Evolutionary conservation across 2,888 invertebrate genomes (phyloP).

Genomic region (Eupithecia tripunctaria): DNA sequence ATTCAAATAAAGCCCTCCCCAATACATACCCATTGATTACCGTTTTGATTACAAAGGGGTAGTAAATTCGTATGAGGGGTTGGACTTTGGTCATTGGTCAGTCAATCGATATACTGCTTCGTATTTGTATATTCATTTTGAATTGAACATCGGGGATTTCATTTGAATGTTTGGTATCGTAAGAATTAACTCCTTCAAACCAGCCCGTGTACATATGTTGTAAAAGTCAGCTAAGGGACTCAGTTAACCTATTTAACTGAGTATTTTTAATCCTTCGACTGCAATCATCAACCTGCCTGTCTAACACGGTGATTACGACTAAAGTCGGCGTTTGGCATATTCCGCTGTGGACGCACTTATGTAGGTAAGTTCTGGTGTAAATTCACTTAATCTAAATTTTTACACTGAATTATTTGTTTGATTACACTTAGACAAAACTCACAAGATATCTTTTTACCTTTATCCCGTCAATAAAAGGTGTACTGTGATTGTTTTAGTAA

Average conservation of each 20-base stretch:
- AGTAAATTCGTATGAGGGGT: conserved; percentile 53
- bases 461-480: too few relatives aligned
- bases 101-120: conserved; percentile 66
- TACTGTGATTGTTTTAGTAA: too few relatives aligned
- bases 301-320: too few relatives aligned
- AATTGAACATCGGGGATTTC: background rate
- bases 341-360: background rate
- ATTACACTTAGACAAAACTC: too few relatives aligned
- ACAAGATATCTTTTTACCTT: too few relatives aligned
- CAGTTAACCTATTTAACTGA: too few relatives aligned
- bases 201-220: too few relatives aligned
- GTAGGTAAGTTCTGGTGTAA: background rate
- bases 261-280: too few relatives aligned
- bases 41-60: conserved; percentile 78
- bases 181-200: background rate
- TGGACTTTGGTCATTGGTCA: conserved; percentile 63
- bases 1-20: conserved; percentile 74
- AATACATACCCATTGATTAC: conserved; percentile 77
- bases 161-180: background rate
- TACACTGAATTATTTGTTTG: too few relatives aligned
- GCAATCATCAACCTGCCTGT: too few relatives aligned
- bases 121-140: background rate
- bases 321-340: background rate
- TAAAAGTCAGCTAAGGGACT: too few relatives aligned
- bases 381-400: too few relatives aligned